Base-by-base conservation (phyloP, 2,113 vertebrate genomes). In the Muntiacus reevesi region DNA sequence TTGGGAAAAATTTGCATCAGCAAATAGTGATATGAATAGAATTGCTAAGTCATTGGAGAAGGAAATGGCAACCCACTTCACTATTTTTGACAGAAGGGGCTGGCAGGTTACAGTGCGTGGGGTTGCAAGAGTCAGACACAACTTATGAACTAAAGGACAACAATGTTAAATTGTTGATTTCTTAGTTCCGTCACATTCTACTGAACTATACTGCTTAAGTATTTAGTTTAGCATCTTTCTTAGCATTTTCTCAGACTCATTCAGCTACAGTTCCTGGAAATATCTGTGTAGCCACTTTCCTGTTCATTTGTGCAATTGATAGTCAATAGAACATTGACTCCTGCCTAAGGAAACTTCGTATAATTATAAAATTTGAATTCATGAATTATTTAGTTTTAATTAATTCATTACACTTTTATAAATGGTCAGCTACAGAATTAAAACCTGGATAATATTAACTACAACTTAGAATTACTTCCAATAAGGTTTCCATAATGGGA, bases 41-140 rank as follows among this genome's bases (percentile, higher is more conserved):
- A 64, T 5, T 62, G 13, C 50, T 50, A 45, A 88, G 36, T 40
- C 12, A 74, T 14, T 74, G 36, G 71, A 13, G 5, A 74, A 74
- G 71, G 71, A 74, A 74, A 25, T 43, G 36, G 71, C 21, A 74
- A 43, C 71, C 11, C 5, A 25, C 71, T 43, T 13, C 36, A 74
- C 19, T 40, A 25, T 74, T 74, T 40, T 74, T 0, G 19, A 25
- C 21, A 43, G 5, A 74, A 40, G 36, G 36, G 1, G 3, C 11
- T 25, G 36, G 21, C 0, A 0, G 21, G 21, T 36, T 74, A 74
- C 36, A 74, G 36, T 43, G 36, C 5, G 1, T 74, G 23, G 17
- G 17, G 71, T 43, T 25, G 11, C 21, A 74, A 36, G 21, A 40
- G 36, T 43, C 36, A 40, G 21, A 43, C 36, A 74, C 6, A 36